These are phyloP conservation scores for Cephus pygmeus DNA, from an alignment of 2,888 invertebrate species.

Conservation along the genomic window DNA sequence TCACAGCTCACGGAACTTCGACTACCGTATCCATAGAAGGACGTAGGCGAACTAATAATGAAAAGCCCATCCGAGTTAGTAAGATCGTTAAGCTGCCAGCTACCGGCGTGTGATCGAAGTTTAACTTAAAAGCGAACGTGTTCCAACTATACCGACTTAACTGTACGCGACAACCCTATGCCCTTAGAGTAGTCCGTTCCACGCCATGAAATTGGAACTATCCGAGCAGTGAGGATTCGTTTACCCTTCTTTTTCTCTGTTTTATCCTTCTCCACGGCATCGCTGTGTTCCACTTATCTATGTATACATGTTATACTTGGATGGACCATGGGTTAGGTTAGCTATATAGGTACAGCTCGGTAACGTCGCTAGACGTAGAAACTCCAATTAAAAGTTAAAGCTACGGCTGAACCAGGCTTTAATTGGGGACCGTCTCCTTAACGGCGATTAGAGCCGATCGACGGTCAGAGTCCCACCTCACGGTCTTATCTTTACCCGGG, in stretches of 20 bases:
- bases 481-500: background rate
- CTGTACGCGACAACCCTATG: background rate
- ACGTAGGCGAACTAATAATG: constrained; percentile 52
- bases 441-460: constrained; percentile 39
- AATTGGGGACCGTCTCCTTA: constrained; percentile 33
- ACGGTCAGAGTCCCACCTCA: constrained; percentile 11
- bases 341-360: background rate
- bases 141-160: constrained; percentile 24
- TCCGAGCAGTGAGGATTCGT: background rate
- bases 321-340: background rate
- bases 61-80: constrained; percentile 57
- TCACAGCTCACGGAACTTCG: background rate
- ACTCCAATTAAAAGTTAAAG: constrained; percentile 56
- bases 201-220: background rate
- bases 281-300: too few species aligned
- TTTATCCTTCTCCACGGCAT: background rate
- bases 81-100: constrained; percentile 55
- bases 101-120: constrained; percentile 46
- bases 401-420: constrained; percentile 33
- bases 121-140: constrained; percentile 52
- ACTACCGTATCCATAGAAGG: background rate
- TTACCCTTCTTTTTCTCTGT: constrained; percentile 15
- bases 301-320: too few species aligned
- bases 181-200: background rate
- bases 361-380: constrained; percentile 24